Evolutionary conservation across 2,888 invertebrate species (phyloP), one percentile per base, ranked within the genome.

Genomic region (Acrobasis consociella): DNA sequence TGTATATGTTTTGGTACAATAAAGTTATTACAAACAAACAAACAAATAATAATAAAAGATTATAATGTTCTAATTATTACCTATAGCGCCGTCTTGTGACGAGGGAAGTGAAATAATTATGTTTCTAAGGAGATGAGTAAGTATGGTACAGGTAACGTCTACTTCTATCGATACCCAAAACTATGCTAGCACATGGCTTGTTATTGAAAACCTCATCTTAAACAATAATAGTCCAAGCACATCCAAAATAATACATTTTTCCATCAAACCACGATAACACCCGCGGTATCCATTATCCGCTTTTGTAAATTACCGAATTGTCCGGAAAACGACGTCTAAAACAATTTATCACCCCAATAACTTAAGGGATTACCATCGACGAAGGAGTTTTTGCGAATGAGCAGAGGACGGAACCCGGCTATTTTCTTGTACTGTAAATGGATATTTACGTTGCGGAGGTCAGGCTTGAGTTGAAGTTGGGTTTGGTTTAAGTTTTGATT

Each of bases 341-440:
- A 70, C 69, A 69, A 71, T 72, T 71, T 69, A 71, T 71, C 68
- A 68, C 67, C 62, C 52, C 69, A 69, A 71, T 72, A 71, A 71
- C 68, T 71, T 68, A 71, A 66, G 65, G 72, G 69, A 70, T 72
- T 69, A 69, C 69, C 65, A 58, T 39, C 60, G 58, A 22, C 63
- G 49, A 49, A 61, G 63, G 65, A 67, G 66, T 69, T 72, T 68
- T 72, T 71, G 66, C 53, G 61, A 61, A 42, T 22, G 46, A 51
- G 37, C 49, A 17, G 22, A 53, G 37, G 46, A 31, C 58, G 13
- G 7, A 49, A 17, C 22, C 9, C 53, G 49, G 61, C 53, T 53
- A 60, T 52, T 60, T 60, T 60, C 53, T n/a, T 31, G 13, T 31
- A 37, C 46, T 46, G 53, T 31, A 49, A 53, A 61, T 61, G 16